These are phyloP conservation scores for Montipora cactus DNA, from an alignment of 64 coral and sea anemone genomes.

Conservation along the genomic window DNA sequence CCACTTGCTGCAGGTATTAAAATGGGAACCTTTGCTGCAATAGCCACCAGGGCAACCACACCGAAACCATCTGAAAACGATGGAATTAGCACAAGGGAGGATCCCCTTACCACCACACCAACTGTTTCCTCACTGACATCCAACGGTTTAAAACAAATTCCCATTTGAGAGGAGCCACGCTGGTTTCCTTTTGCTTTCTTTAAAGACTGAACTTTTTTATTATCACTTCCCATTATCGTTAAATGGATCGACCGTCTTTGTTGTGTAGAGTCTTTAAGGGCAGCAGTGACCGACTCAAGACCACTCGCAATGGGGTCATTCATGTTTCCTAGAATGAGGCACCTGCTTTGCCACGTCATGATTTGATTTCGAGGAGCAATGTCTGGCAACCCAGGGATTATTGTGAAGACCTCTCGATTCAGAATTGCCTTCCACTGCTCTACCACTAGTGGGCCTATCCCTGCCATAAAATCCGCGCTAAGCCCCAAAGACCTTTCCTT, in stretches of 20 bases:
- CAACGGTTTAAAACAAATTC: slow-evolving; percentile 49
- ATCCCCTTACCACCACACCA: slow-evolving; percentile 63
- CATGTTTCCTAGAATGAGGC: slow-evolving; percentile 50
- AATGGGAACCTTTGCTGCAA: slow-evolving; percentile 73
- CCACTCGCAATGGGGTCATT: background rate
- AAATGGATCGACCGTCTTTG: slow-evolving; percentile 10
- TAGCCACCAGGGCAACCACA: slow-evolving; percentile 59
- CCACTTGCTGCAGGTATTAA: slow-evolving; percentile 53
- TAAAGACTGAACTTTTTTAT: slow-evolving; percentile 1
- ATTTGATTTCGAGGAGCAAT: slow-evolving; percentile 44
- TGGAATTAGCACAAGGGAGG: slow-evolving; percentile 54
- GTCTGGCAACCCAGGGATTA: slow-evolving; percentile 74
- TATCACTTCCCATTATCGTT: slow-evolving; percentile 33
- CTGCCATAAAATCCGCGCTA: slow-evolving; percentile 72
- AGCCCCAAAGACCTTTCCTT: slow-evolving; percentile 36
- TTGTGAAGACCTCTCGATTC: slow-evolving; percentile 64
- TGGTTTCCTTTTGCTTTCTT: background rate
- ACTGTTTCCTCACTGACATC: slow-evolving; percentile 42
- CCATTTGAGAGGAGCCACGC: background rate
- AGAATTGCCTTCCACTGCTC: slow-evolving; percentile 70
- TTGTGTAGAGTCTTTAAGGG: slow-evolving; percentile 30
- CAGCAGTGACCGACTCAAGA: background rate
- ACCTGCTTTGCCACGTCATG: slow-evolving; percentile 55
- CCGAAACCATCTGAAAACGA: slow-evolving; percentile 57
- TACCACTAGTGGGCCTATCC: slow-evolving; percentile 41